Base-by-base conservation (phyloP, 2,113 vertebrate genomes). In the Thermophis baileyi region DNA sequence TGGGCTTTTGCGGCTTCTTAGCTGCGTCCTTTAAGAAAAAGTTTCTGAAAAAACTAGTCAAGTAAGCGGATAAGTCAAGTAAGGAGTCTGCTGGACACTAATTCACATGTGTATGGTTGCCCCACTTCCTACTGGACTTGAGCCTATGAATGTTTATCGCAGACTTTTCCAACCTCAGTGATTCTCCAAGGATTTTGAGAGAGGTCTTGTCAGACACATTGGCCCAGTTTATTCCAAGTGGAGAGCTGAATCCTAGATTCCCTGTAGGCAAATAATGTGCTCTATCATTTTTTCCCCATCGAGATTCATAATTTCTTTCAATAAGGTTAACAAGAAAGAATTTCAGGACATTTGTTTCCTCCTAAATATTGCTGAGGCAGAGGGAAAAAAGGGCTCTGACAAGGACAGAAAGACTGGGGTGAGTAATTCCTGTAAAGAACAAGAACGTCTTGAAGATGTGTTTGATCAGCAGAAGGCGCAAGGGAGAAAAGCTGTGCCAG, bases 361-460 rank as follows among this genome's bases (percentile, higher is more conserved):
- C 10, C 30, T 51, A 40, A 53, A 22, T 27, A 51, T 40, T 47
- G 10, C 49, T 51, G 93, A n/a, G 5, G 4, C 91, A 85, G 87
- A 50, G 4, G 74, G 35, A 20, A 35, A 81, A 24, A 94, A 89
- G 2, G 1, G 87, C 90, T 90, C 60, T 0, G 0, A 50, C 22
- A 46, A 30, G 0, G 0, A 60, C 10, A 81, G 35, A 81, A 81
- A 44, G n/a, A 40, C 18, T 6, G 0, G 0, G 85, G 49, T 6
- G 1, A 87, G 88, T 87, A 54, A 85, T 87, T 53, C 0, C 0
- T 40, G 53, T 0, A 0, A 69, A 14, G 91, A 0, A 0, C 55
- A 57, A 0, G 53, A n/a, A n/a, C 3, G 91, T 87, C 81, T 89
- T 30, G 63, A 2, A 1, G 69, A 63, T 3, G 0, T 91, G 30